Evolutionary conservation across 92 coral and sea anemone species (phyloP).

Genomic region (Umimayanthus chanpuru): DNA sequence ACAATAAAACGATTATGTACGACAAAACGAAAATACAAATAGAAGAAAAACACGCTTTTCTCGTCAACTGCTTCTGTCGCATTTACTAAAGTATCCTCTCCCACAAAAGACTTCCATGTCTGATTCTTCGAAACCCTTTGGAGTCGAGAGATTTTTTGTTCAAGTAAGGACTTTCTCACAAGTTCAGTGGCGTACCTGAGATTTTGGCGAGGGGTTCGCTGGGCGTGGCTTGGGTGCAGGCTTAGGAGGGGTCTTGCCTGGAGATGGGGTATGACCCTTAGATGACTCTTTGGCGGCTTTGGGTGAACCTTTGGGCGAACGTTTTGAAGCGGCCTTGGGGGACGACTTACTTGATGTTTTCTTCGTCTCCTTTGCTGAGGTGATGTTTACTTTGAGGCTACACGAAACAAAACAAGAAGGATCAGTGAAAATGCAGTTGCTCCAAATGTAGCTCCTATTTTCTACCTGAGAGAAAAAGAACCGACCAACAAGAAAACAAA

Average conservation of each 20-base stretch:
- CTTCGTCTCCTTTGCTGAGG: conserved; percentile 18
- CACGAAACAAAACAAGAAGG: neutral
- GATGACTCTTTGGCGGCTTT: conserved; percentile 4
- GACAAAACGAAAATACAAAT: no score
- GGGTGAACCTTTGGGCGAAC: conserved; percentile 34
- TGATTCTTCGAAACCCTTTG: no score
- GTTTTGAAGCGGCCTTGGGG: conserved; percentile 5
- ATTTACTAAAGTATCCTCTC: no score
- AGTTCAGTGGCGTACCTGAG: conserved; percentile 47
- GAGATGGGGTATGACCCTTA: neutral
- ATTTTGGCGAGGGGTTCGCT: conserved; percentile 57
- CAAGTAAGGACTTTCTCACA: neutral
- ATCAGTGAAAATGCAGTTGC: neutral
- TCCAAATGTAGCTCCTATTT: neutral
- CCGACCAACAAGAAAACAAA: neutral
- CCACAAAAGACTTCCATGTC: no score
- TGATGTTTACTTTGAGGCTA: conserved; percentile 10
- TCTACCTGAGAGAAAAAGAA: neutral
- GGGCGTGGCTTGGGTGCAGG: conserved; percentile 79
- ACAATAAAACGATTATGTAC: no score
- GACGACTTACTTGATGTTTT: conserved; percentile 29
- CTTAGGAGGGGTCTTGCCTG: conserved; percentile 72
- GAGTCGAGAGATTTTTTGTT: no score
- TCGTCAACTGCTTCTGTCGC: no score
- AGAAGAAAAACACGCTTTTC: no score